phyloP scores from a whole-genome alignment of 53 echinoderm and acorn worm genomes.

The Actinopyga echinites region DNA sequence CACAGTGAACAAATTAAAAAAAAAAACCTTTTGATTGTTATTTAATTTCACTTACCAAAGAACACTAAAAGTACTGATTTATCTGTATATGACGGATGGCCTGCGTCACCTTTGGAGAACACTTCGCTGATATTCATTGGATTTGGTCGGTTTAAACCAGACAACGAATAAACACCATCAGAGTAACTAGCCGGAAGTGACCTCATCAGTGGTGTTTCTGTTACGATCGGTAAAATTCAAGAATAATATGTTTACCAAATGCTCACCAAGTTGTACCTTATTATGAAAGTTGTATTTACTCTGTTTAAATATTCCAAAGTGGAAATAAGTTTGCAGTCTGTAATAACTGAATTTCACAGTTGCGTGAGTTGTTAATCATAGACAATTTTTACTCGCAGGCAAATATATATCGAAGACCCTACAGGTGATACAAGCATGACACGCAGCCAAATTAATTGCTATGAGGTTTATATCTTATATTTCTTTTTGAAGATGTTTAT shows the following conservation, averaged over 20 bases:
- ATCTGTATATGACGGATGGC: conserved; percentile 55
- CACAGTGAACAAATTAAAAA: too few species aligned
- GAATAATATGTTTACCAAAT: background rate
- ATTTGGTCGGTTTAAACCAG: conserved; percentile 78
- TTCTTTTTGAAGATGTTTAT: too few species aligned
- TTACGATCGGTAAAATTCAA: background rate
- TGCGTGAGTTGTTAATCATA: too few species aligned
- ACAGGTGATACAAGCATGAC: too few species aligned
- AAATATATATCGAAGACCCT: too few species aligned
- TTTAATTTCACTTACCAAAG: conserved; percentile 93
- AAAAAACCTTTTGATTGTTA: too few species aligned
- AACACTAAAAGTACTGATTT: conserved; percentile 85
- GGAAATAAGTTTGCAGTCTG: too few species aligned
- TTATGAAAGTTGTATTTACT: background rate
- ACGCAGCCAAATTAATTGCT: too few species aligned
- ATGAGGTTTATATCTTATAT: too few species aligned
- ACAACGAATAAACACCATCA: conserved; percentile 73
- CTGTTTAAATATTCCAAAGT: too few species aligned
- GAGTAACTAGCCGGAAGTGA: conserved; percentile 74
- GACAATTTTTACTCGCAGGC: too few species aligned
- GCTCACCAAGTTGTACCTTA: background rate
- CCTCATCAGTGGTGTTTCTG: conserved; percentile 79
- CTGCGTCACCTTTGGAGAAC: conserved; percentile 68
- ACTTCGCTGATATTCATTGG: conserved; percentile 74
- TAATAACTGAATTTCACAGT: too few species aligned